phyloP scores from a whole-genome alignment of 2,113 vertebrate genomes.

The Sylvilagus bachmani region DNA sequence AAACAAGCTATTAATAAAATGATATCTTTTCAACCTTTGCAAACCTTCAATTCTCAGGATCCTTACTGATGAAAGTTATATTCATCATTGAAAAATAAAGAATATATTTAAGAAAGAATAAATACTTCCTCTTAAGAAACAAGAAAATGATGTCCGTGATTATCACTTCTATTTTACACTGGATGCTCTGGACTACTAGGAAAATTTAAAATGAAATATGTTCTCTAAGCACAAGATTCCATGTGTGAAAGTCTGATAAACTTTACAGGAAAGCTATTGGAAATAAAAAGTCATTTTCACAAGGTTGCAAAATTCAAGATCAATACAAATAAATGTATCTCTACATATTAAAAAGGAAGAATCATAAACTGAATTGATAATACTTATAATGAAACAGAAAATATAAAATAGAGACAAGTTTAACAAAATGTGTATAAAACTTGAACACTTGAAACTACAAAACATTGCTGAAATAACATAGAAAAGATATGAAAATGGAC shows the following conservation, averaged over 20 bases:
- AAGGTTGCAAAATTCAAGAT: neutral
- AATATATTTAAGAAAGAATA: neutral
- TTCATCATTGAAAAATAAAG: neutral
- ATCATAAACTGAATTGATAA: neutral
- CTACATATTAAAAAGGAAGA: neutral
- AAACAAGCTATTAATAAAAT: neutral
- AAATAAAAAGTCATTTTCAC: neutral
- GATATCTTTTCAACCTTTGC: neutral
- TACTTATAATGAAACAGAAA: neutral
- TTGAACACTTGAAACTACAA: neutral
- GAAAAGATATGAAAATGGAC: neutral
- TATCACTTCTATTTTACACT: neutral
- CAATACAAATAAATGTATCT: neutral
- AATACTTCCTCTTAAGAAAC: neutral
- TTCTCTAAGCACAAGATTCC: neutral
- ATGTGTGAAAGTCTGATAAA: neutral
- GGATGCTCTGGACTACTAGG: neutral
- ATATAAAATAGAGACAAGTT: neutral
- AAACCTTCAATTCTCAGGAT: neutral
- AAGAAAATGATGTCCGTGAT: neutral
- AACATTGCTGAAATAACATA: neutral
- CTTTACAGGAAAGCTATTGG: neutral
- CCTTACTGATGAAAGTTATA: neutral
- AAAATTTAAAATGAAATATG: neutral
- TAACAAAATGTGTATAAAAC: neutral